Conservation (phyloP, 2,113 vertebrate species). For the Microtus montanus region DNA sequence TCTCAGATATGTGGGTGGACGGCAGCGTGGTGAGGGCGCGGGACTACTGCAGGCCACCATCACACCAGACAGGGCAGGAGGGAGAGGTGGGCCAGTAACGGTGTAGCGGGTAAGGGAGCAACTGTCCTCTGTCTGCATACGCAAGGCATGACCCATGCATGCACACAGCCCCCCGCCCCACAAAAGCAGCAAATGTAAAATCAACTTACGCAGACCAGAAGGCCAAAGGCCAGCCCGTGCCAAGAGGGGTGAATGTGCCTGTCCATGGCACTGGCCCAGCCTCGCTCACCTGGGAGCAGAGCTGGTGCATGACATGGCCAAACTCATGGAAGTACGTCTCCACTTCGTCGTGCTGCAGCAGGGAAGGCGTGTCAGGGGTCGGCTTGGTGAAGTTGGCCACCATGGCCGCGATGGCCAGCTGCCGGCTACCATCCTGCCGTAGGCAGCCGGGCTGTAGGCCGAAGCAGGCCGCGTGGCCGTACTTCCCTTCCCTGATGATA, state of each 20-base stretch:
- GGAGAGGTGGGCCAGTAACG: background rate
- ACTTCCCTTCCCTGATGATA: slow-evolving; percentile 93
- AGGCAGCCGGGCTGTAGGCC: slow-evolving; percentile 97
- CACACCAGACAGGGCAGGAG: background rate
- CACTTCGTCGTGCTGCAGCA: slow-evolving; percentile 98
- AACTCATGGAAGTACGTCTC: slow-evolving; percentile 99
- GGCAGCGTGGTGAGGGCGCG: too few species aligned
- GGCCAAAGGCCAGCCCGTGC: background rate
- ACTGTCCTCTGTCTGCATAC: background rate
- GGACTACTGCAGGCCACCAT: too few species aligned
- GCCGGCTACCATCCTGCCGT: slow-evolving; percentile 87
- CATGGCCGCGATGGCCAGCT: slow-evolving; percentile 96
- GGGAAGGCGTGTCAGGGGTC: slow-evolving; percentile 89
- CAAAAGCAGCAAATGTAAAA: too few species aligned
- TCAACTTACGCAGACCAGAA: background rate
- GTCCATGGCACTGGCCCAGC: background rate
- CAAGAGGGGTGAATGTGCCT: background rate
- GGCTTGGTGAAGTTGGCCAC: slow-evolving; percentile 99
- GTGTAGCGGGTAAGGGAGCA: background rate
- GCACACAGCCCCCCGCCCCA: too few species aligned
- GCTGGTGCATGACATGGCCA: slow-evolving; percentile 98
- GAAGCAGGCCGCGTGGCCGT: slow-evolving; percentile 97
- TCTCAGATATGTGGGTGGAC: too few species aligned
- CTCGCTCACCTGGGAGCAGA: slow-evolving; percentile 92
- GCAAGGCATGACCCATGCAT: background rate